Evolutionary conservation across 2,888 invertebrate genomes (phyloP).

Genomic region (Trypoxylon attenuatum): DNA sequence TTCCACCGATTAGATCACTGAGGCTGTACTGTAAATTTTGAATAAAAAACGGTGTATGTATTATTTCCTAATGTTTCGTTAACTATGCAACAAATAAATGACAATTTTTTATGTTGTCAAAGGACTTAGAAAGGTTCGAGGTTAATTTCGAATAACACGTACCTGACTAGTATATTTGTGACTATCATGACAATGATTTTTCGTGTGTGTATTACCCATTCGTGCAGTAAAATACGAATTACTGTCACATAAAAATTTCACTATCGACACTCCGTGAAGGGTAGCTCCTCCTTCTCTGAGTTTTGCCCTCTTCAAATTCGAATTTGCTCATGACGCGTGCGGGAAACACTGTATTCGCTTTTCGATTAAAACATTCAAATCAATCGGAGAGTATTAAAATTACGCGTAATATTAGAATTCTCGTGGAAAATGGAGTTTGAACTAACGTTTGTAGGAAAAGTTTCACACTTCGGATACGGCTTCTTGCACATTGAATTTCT

Average conservation of each 20-base stretch:
- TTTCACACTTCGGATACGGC: too few relatives aligned
- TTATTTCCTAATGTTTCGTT: neutral
- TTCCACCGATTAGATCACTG: conserved; percentile 61
- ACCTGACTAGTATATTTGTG: conserved; percentile 68
- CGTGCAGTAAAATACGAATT: conserved; percentile 28
- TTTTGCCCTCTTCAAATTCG: neutral
- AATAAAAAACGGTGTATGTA: neutral
- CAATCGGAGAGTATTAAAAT: too few relatives aligned
- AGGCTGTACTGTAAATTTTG: conserved; percentile 62
- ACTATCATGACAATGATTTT: conserved; percentile 57
- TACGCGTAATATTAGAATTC: too few relatives aligned
- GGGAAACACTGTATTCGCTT: too few relatives aligned
- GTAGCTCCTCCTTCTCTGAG: conserved; percentile 6
- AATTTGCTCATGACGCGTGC: too few relatives aligned
- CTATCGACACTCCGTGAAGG: neutral
- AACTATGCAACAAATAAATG: neutral
- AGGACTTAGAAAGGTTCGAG: conserved; percentile 20
- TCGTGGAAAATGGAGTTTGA: too few relatives aligned
- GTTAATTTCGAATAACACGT: conserved; percentile 30
- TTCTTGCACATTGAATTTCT: too few relatives aligned
- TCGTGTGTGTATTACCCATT: conserved; percentile 69
- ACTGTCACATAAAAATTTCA: neutral
- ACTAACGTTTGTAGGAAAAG: too few relatives aligned
- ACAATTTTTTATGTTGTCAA: conserved; percentile 42
- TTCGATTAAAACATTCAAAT: too few relatives aligned